Percentiles rank a stretch among this genome's conserved stretches.
phyloP scores from a whole-genome alignment of 1,140 invertebrate species.

The Brachionus rotundiformis region DNA sequence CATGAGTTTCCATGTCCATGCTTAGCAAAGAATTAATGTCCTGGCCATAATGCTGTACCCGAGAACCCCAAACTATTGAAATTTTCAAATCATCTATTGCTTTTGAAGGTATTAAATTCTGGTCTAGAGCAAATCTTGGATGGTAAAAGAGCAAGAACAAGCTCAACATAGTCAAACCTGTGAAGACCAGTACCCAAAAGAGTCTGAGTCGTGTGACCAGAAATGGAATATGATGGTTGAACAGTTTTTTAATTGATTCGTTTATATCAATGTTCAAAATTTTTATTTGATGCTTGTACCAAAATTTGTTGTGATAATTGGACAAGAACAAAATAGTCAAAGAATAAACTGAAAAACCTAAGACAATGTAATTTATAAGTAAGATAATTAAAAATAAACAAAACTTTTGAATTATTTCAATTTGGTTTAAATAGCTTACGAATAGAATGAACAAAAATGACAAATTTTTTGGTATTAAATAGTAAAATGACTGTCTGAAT shows the following conservation, averaged over 20 bases:
- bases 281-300: slow-evolving; percentile 36
- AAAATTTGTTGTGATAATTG: slow-evolving; percentile 26
- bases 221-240: not conserved
- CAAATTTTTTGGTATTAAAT: slow-evolving; percentile 14
- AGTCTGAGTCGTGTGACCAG: not conserved
- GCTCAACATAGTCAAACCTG: not conserved
- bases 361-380: not conserved
- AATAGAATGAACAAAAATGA: slow-evolving; percentile 27
- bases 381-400: not conserved
- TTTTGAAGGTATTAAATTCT: not conserved
- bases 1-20: not conserved
- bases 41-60: not conserved
- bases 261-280: not conserved
- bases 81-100: not conserved
- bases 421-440: slow-evolving; percentile 34
- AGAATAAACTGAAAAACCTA: not conserved
- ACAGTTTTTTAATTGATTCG: not conserved
- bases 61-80: not conserved
- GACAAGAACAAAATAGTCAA: slow-evolving; percentile 4
- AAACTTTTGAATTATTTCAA: slow-evolving; percentile 46
- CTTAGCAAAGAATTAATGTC: not conserved
- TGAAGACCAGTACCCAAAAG: not conserved
- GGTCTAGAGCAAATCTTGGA: not conserved
- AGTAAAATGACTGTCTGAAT: slow-evolving; percentile 19
- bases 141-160: not conserved